phyloP scores from a whole-genome alignment of 2,113 vertebrate genomes.

The Cyanistes caeruleus region DNA sequence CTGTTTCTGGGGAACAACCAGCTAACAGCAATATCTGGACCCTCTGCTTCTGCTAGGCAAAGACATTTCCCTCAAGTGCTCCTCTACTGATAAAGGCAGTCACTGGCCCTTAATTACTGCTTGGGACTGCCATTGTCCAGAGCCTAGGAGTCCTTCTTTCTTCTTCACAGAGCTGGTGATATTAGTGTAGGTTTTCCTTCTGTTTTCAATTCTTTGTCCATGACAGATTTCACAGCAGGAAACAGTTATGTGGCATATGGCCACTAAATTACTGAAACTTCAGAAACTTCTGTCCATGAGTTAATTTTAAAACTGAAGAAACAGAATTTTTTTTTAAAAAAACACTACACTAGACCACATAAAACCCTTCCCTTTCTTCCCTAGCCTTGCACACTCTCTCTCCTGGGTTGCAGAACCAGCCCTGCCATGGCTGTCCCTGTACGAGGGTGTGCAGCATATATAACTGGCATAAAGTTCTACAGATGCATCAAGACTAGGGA shows the following conservation, averaged over 20 bases:
- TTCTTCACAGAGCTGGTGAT: conserved; percentile 34
- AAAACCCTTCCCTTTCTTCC: neutral
- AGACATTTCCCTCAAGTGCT: neutral
- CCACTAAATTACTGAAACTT: conserved; percentile 74
- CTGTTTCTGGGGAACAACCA: neutral
- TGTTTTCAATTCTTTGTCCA: conserved; percentile 67
- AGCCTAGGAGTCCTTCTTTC: neutral
- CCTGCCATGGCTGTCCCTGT: neutral
- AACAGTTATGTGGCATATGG: conserved; percentile 73
- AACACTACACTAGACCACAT: neutral
- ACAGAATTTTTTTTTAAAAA: neutral
- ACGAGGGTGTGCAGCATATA: neutral
- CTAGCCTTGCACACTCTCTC: neutral
- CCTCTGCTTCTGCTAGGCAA: neutral
- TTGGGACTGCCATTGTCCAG: conserved; percentile 1
- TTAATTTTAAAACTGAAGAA: conserved; percentile 73
- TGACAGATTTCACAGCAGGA: conserved; percentile 78
- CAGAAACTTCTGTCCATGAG: conserved; percentile 74
- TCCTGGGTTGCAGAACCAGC: neutral
- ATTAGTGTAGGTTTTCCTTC: conserved; percentile 67
- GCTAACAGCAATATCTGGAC: neutral
- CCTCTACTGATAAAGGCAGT: neutral
- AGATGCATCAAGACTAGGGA: neutral
- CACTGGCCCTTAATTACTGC: neutral
- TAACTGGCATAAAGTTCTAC: neutral